A percentile compares a stretch with the other conserved stretches of the same genome.
Conservation (phyloP, 2,797 vertebrate genomes). For the Varecia variegata region DNA sequence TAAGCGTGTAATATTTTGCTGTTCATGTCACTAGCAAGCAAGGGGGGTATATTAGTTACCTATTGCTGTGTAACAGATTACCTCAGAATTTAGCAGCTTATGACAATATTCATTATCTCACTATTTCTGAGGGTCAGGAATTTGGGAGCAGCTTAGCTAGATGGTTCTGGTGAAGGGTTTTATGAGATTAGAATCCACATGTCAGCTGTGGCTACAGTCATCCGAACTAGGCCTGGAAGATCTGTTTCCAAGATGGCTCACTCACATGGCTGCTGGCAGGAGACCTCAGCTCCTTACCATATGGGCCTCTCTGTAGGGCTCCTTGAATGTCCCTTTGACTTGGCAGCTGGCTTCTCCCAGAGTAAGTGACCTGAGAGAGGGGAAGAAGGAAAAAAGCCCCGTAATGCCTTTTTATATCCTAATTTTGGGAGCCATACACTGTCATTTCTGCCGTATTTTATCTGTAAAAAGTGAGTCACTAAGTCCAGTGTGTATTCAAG, state of each 20-base stretch:
- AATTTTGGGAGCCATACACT: background rate
- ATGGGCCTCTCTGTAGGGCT: background rate
- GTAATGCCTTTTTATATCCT: background rate
- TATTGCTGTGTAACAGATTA: background rate
- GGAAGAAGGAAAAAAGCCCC: background rate
- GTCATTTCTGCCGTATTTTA: background rate
- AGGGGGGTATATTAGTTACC: background rate
- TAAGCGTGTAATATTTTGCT: background rate
- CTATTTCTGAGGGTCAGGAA: background rate
- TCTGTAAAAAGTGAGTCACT: background rate
- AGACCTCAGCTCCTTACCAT: background rate
- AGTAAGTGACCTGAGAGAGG: background rate
- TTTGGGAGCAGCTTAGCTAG: background rate
- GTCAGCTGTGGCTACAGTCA: background rate
- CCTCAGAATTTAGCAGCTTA: background rate
- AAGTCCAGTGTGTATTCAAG: background rate
- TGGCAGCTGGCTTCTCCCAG: background rate
- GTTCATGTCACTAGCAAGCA: background rate
- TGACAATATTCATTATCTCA: background rate
- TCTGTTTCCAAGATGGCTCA: background rate
- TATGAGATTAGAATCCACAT: background rate
- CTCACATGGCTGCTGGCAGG: background rate
- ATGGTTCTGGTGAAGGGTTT: background rate
- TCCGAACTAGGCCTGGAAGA: background rate
- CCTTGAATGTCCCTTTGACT: background rate